Percentiles rank a stretch among this genome's conserved stretches.
These are phyloP conservation scores for Xestia rhomboidea DNA, from an alignment of 2,888 invertebrate genomes.

Conservation along the genomic window DNA sequence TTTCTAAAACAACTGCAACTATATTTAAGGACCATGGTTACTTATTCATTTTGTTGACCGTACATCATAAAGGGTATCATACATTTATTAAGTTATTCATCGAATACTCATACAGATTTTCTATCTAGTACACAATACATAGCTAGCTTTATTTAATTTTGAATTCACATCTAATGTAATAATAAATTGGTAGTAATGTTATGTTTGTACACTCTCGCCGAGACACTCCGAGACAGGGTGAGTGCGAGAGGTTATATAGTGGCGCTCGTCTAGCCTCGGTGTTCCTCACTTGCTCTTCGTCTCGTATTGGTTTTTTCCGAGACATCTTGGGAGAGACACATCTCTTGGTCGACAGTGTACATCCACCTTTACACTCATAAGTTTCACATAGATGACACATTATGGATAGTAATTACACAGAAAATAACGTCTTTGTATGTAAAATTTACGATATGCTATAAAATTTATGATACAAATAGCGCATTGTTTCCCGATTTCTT, in stretches of 20 bases:
- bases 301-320: background rate
- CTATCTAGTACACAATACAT: conserved; percentile 53
- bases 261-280: background rate
- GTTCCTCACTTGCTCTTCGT: background rate
- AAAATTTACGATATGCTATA: conserved; percentile 82
- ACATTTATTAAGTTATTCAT: conserved; percentile 52
- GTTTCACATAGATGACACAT: conserved; percentile 57
- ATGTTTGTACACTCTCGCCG: background rate
- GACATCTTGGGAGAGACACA: background rate
- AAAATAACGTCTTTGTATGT: conserved; percentile 61
- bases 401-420: conserved; percentile 59
- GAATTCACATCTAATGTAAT: conserved; percentile 45
- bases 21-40: too few species aligned
- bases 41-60: too few species aligned
- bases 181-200: conserved; percentile 52
- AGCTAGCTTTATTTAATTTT: conserved; percentile 55
- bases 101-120: conserved; percentile 46
- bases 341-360: background rate
- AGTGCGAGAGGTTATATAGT: background rate
- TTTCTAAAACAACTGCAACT: too few species aligned
- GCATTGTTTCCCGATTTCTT: conserved; percentile 88
- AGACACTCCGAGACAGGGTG: background rate
- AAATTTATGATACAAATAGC: conserved; percentile 86
- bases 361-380: conserved; percentile 34
- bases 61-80: conserved; percentile 43